phyloP scores from a whole-genome alignment of 2,888 invertebrate genomes.

The Scelioninae gen. 1 region DNA sequence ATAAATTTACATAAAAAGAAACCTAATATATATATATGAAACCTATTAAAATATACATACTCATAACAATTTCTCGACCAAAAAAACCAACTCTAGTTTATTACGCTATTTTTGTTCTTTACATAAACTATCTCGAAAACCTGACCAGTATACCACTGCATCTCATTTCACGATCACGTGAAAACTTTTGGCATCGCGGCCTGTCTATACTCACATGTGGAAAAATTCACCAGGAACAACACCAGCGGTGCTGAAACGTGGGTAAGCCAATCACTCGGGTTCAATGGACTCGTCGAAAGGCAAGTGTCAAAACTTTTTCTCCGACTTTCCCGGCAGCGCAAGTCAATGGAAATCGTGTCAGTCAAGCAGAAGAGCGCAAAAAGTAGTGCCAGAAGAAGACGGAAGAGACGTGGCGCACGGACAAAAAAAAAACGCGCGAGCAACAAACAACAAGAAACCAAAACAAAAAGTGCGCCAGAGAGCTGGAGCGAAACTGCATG shows the following conservation, averaged over 20 bases:
- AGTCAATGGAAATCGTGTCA: slow-evolving; percentile 65
- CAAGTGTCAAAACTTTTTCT: slow-evolving; percentile 71
- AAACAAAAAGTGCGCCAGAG: slow-evolving; percentile 8
- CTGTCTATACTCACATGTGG: slow-evolving; percentile 45
- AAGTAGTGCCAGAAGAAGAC: slow-evolving; percentile 26
- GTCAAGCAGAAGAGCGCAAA: slow-evolving; percentile 46
- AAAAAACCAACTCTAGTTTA: no score
- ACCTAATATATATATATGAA: no score
- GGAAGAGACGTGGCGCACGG: slow-evolving; percentile 31
- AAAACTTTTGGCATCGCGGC: no score
- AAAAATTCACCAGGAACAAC: slow-evolving; percentile 6
- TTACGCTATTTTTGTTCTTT: no score
- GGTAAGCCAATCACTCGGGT: slow-evolving; percentile 48
- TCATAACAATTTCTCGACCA: no score
- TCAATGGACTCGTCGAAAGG: slow-evolving; percentile 58
- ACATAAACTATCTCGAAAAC: no score
- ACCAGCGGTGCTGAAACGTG: slow-evolving; percentile 26
- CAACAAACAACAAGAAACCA: slow-evolving; percentile 31
- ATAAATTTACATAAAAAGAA: no score
- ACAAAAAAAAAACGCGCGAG: slow-evolving; percentile 24
- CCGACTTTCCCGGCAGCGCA: slow-evolving; percentile 72
- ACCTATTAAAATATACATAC: no score
- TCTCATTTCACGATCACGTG: no score
- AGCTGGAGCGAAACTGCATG: slow-evolving; percentile 36
- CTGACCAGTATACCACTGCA: no score